Evolutionary conservation across 2,797 vertebrate species (phyloP).

Genomic region (Tokudaia tokunoshimensis): DNA sequence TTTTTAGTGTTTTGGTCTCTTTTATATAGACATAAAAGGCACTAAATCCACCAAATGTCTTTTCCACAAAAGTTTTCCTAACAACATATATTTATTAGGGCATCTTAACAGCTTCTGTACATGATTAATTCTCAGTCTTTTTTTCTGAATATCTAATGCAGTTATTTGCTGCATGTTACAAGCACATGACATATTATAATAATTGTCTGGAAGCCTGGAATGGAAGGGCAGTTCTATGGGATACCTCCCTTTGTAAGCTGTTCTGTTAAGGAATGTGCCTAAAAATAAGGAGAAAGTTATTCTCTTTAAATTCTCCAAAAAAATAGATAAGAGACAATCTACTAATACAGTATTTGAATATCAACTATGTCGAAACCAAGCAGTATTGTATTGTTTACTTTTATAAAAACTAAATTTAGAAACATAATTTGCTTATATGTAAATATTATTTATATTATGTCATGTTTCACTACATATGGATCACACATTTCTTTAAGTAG

Average conservation of each 20-base stretch:
- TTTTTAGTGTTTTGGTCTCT: neutral
- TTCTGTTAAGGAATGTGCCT: neutral
- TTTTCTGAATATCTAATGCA: neutral
- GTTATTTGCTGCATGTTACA: neutral
- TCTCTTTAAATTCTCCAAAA: neutral
- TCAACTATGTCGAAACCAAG: neutral
- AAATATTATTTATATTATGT: neutral
- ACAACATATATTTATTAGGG: constrained; percentile 1
- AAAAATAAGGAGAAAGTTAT: neutral
- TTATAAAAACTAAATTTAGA: neutral
- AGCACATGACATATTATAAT: neutral
- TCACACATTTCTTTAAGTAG: neutral
- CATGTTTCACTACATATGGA: neutral
- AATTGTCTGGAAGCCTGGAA: neutral
- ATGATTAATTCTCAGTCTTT: neutral
- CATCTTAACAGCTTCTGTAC: constrained; percentile 7
- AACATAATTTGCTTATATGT: neutral
- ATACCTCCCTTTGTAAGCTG: neutral
- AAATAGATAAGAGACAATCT: neutral
- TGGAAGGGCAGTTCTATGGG: rapidly evolving
- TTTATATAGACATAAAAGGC: neutral
- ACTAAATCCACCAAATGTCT: neutral
- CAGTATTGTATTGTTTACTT: neutral
- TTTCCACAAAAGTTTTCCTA: neutral
- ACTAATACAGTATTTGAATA: neutral